Evolutionary conservation across 2,797 vertebrate species (phyloP).

Genomic region (Meda fulgida): DNA sequence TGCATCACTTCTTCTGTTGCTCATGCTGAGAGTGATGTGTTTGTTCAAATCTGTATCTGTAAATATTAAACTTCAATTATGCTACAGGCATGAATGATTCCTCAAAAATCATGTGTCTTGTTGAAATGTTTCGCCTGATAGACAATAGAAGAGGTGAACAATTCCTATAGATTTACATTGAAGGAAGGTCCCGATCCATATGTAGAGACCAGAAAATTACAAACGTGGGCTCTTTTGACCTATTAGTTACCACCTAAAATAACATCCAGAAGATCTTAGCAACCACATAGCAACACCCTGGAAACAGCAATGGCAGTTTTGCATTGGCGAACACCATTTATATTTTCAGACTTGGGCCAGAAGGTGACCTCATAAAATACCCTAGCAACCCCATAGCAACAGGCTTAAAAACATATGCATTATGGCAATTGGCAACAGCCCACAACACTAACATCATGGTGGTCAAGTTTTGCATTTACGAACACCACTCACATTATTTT

Average conservation of each 20-base stretch:
- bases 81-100: not conserved
- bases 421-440: not conserved
- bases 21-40: not conserved
- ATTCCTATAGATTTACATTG: not conserved
- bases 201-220: not conserved
- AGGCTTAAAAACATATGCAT: too few species aligned
- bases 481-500: not conserved
- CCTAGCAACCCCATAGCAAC: not conserved
- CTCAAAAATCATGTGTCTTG: not conserved
- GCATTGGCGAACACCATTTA: not conserved
- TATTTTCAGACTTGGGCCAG: not conserved
- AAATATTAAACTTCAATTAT: not conserved
- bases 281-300: not conserved
- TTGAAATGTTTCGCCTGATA: not conserved
- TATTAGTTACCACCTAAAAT: not conserved
- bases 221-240: not conserved
- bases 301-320: not conserved
- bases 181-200: not conserved
- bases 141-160: not conserved
- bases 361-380: not conserved
- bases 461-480: not conserved
- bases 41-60: not conserved
- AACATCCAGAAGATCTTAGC: not conserved
- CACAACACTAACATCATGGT: not conserved
- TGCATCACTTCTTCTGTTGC: not conserved